Percentiles rank a stretch among this genome's conserved stretches.
These are phyloP conservation scores for Dryas iulia DNA, from an alignment of 1,140 invertebrate species.

Conservation along the genomic window DNA sequence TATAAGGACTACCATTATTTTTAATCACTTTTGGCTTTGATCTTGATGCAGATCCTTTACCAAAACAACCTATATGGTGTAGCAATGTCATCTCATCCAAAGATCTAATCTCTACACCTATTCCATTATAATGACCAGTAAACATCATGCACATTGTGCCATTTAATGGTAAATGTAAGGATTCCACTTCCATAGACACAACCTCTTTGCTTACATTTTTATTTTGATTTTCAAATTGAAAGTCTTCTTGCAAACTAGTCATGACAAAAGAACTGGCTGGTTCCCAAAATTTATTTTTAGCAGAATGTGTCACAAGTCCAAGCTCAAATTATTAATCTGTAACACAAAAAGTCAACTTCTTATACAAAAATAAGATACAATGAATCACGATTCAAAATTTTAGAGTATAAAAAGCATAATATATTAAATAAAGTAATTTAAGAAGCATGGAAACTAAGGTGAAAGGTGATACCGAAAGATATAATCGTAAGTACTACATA, in stretches of 20 bases:
- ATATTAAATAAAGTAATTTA: conserved; percentile 30
- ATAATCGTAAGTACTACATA: conserved; percentile 44
- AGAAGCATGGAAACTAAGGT: conserved; percentile 36
- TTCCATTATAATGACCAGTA: conserved; percentile 83
- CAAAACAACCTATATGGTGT: conserved; percentile 87
- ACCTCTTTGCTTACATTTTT: conserved; percentile 52
- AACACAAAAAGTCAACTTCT: conserved; percentile 54
- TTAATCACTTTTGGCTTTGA: conserved; percentile 80
- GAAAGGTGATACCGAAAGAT: conserved; percentile 39
- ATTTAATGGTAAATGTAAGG: conserved; percentile 58
- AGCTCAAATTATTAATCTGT: conserved; percentile 58
- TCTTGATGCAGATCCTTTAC: conserved; percentile 85
- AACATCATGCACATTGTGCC: conserved; percentile 76
- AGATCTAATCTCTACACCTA: conserved; percentile 83
- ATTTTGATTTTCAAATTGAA: conserved; percentile 32
- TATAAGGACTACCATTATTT: conserved; percentile 59
- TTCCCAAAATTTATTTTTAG: conserved; percentile 73
- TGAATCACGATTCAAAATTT: conserved; percentile 48
- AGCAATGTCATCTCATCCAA: conserved; percentile 82
- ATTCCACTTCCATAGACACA: conserved; percentile 52
- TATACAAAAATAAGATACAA: conserved; percentile 46
- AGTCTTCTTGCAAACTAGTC: conserved; percentile 58
- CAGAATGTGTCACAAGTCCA: conserved; percentile 60
- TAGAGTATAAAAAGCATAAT: conserved; percentile 28
- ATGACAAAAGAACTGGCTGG: conserved; percentile 73